These are phyloP conservation scores for Sorex maritimensis DNA, from an alignment of 2,797 vertebrate species.

Conservation along the genomic window DNA sequence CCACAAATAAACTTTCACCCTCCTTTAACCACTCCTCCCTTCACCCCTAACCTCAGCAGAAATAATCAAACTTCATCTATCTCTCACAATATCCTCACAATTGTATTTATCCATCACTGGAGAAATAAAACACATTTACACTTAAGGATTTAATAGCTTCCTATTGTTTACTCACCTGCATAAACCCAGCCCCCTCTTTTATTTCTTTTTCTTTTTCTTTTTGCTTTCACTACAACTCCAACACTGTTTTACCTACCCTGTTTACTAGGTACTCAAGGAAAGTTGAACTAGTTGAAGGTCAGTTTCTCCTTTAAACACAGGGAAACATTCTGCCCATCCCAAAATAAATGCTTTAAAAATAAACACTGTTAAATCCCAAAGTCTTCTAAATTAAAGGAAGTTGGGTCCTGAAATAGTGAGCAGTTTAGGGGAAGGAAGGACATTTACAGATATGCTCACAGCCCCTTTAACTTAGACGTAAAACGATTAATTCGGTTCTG, in stretches of 20 bases:
- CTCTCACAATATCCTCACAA: background rate
- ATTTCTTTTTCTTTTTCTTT: background rate
- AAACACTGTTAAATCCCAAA: background rate
- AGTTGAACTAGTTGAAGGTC: slow-evolving; percentile 42
- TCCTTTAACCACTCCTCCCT: background rate
- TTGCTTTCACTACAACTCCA: background rate
- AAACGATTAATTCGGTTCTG: background rate
- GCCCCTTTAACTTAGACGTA: background rate
- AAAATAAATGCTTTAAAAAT: background rate
- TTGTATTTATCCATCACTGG: background rate
- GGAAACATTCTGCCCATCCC: background rate
- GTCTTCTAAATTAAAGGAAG: slow-evolving; percentile 16
- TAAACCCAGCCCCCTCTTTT: background rate
- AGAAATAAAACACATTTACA: slow-evolving; percentile 10
- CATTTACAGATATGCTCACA: background rate
- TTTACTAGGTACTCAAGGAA: background rate
- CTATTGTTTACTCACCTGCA: background rate
- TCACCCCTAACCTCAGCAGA: background rate
- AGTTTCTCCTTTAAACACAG: slow-evolving; percentile 27
- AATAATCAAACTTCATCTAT: slow-evolving; percentile 13
- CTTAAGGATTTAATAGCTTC: background rate
- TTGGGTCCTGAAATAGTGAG: background rate
- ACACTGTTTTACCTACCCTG: background rate
- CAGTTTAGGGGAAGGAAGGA: background rate
- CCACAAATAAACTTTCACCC: background rate